phyloP scores from a whole-genome alignment of 2,888 invertebrate species.

The Drosophila ezoana region DNA sequence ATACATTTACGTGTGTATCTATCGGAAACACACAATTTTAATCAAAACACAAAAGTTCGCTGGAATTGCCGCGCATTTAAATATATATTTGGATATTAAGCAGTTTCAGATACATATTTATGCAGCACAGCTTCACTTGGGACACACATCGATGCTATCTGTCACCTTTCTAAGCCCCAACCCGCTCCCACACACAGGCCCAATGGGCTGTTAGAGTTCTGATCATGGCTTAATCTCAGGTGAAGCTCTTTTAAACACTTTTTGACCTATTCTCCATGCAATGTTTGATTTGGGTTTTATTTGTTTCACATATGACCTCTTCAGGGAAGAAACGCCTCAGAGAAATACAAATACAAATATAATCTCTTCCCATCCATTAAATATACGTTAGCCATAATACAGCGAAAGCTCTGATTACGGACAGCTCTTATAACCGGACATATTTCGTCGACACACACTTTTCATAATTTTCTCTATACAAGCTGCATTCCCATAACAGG shows the following conservation, averaged over 20 bases:
- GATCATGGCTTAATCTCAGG: neutral
- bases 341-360: no score
- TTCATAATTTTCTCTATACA: no score
- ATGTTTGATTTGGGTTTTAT: conserved; percentile 2
- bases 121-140: neutral
- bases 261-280: neutral
- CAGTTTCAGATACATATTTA: conserved; percentile 8
- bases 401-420: no score
- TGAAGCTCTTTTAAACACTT: neutral
- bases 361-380: no score
- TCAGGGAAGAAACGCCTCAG: no score
- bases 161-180: neutral
- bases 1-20: conserved; percentile 38
- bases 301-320: neutral
- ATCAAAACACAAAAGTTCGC: conserved; percentile 63
- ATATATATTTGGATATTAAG: conserved; percentile 19
- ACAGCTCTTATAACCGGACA: no score
- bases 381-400: no score
- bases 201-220: neutral
- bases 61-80: conserved; percentile 31
- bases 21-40: conserved; percentile 60
- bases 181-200: neutral
- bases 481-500: no score
- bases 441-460: no score
- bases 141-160: neutral